These are phyloP conservation scores for Drosophila atripex DNA, from an alignment of 2,888 invertebrate genomes.

Conservation along the genomic window DNA sequence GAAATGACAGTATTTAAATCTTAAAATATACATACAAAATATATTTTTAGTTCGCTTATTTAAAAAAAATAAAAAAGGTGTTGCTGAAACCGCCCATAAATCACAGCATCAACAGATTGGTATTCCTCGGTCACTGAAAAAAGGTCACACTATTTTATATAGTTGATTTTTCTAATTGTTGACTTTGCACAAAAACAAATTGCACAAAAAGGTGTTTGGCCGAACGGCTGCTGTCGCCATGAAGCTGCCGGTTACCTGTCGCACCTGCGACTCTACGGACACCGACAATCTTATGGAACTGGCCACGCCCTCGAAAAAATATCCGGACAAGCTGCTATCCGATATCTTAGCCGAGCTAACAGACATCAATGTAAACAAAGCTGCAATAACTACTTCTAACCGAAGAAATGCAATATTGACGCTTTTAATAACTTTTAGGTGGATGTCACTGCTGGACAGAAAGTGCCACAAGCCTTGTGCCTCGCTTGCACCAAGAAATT, in stretches of 20 bases:
- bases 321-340: conserved; percentile 61
- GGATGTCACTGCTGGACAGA: conserved; percentile 34
- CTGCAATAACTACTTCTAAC: background rate
- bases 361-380: conserved; percentile 57
- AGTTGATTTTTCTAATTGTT: conserved; percentile 34
- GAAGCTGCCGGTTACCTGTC: conserved; percentile 66
- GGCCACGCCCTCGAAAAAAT: conserved; percentile 58
- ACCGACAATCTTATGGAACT: conserved; percentile 58
- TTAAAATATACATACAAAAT: too few relatives aligned
- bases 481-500: conserved; percentile 66
- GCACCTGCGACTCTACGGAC: conserved; percentile 65
- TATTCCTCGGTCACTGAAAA: background rate
- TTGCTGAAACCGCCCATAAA: background rate
- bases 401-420: background rate
- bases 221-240: conserved; percentile 28
- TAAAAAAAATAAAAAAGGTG: background rate
- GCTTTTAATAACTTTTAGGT: conserved; percentile 23
- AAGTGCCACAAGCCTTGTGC: conserved; percentile 69
- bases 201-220: background rate
- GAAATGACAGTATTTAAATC: too few relatives aligned
- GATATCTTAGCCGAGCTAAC: conserved; percentile 64
- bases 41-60: background rate
- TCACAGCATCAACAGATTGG: background rate
- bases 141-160: conserved; percentile 21
- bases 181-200: conserved; percentile 14